A percentile compares a stretch with the other conserved stretches of the same genome.
Conservation (phyloP, 2,888 invertebrate species). For the Caenorhabditis sinica region DNA sequence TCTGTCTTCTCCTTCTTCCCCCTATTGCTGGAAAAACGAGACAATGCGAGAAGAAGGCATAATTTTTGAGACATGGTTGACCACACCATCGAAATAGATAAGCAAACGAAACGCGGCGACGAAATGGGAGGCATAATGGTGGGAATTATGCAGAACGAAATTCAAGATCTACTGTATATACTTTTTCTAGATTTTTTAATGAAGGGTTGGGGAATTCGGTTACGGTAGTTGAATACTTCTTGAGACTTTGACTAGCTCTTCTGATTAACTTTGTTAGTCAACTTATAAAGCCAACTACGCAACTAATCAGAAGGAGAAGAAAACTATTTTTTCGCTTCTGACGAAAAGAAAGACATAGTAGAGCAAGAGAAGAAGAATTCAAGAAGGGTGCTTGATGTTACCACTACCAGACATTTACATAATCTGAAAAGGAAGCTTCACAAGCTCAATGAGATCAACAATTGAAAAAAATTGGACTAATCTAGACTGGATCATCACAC, state of each 20-base stretch:
- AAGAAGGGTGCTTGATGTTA: not conserved
- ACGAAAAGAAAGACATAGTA: not conserved
- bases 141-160: not conserved
- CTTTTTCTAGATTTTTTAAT: not conserved
- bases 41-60: not conserved
- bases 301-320: not conserved
- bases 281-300: not conserved
- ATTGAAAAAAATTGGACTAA: not conserved
- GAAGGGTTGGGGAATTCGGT: not conserved
- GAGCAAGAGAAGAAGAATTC: not conserved
- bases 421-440: not conserved
- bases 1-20: no score
- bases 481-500: conserved; percentile 13
- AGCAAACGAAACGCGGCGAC: conserved; percentile 15
- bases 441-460: conserved; percentile 23
- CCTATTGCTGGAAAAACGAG: not conserved
- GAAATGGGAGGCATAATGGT: conserved; percentile 22
- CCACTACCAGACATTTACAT: not conserved
- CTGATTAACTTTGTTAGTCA: not conserved
- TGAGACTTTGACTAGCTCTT: not conserved
- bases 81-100: conserved; percentile 26
- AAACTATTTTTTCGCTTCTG: not conserved
- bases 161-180: not conserved
- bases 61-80: not conserved
- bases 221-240: not conserved